Base-by-base conservation (phyloP, 1,140 invertebrate species). In the Drosophila melanica region DNA sequence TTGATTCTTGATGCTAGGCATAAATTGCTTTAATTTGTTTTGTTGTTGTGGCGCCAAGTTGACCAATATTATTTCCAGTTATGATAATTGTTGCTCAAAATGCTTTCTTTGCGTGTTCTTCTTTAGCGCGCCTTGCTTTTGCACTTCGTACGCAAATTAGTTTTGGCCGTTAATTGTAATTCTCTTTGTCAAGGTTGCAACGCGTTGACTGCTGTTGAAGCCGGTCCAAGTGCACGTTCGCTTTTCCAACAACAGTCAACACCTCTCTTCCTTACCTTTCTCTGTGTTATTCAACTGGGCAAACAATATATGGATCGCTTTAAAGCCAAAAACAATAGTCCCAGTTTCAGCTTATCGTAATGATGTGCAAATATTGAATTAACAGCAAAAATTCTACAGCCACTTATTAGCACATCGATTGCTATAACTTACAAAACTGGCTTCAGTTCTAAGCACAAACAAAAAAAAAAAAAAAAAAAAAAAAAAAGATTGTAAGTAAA, bases 181-280 rank as follows among this genome's bases (percentile, higher is more conserved):
- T 82, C 82, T 87, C 82, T 76, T 76, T 87, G 79, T 89, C 79
- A 87, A 87, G 82, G 82, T 87, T 87, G 64, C 71, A 23, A 10
- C 58, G 47, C 64, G 45, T 33, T 27, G 3, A 27, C 23, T 27
- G 23, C 4, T 1, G 27, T 27, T 7, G 48, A 66, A 11, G 60
- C 51, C 58, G 63, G 47, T 51, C 74, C 64, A 62, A 57, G 58
- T 79, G 53, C 66, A 75, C 58, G 44, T 48, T 41, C 7, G 30
- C 30, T 33, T 33, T 33, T 33, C 7, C 7, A 3, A 3, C 30
- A 23, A 16, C 14, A 14, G 16, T 33, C 11, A 16, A 16, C 37
- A 16, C 18, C 55, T 27, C 16, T 54, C 14, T 39, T n/a, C n/a
- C n/a, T n/a, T n/a, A n/a, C n/a, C 51, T 39, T 27, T 65, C 53